A percentile compares a stretch with the other conserved stretches of the same genome.
Evolutionary conservation across 2,113 vertebrate genomes (phyloP).

Genomic region (Condylura cristata): DNA sequence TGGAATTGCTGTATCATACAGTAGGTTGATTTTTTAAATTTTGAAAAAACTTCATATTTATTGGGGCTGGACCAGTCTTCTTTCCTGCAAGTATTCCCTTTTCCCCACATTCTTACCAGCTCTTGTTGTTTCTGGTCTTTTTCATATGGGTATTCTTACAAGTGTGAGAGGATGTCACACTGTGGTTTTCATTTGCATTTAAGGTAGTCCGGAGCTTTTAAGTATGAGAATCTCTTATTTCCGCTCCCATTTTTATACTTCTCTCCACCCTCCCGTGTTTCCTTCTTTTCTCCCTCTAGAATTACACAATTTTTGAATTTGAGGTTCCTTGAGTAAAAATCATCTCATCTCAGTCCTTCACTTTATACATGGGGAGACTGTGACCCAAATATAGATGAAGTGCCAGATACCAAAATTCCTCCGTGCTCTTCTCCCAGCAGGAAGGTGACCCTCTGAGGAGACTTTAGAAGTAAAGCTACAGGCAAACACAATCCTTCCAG

Average conservation of each 20-base stretch:
- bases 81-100: no score
- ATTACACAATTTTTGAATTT: background rate
- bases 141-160: no score
- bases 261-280: accelerated
- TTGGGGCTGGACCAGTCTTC: no score
- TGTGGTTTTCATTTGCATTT: no score
- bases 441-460: background rate
- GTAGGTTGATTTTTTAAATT: no score
- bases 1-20: no score
- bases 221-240: background rate
- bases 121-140: no score
- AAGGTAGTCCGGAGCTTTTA: background rate
- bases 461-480: background rate
- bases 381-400: background rate
- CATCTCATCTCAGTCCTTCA: background rate
- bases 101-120: no score
- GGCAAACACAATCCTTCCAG: background rate
- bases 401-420: background rate
- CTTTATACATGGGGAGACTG: background rate
- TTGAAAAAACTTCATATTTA: no score
- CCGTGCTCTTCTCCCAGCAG: no score
- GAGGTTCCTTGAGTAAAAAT: accelerated
- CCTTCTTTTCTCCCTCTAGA: background rate
- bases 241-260: background rate
- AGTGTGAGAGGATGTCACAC: no score